phyloP scores from a whole-genome alignment of 2,113 vertebrate genomes.

The Dromas ardeola region DNA sequence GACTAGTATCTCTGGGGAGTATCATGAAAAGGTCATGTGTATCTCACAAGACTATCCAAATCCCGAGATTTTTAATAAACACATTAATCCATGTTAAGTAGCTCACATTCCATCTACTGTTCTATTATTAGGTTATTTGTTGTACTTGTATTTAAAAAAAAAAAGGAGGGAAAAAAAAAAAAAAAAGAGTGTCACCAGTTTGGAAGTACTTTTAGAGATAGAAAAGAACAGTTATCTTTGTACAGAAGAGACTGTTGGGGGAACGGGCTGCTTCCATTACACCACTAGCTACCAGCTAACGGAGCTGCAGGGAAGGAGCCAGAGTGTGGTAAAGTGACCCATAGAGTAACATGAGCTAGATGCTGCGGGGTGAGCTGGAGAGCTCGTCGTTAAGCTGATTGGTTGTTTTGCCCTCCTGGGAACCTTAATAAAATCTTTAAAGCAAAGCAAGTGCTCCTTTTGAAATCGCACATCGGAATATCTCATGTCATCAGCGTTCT shows the following conservation, averaged over 20 bases:
- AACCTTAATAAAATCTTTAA: background rate
- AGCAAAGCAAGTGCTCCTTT: background rate
- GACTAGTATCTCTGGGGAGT: background rate
- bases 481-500: background rate
- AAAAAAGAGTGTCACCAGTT: background rate
- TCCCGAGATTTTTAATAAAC: slow-evolving; percentile 8
- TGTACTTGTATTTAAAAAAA: background rate
- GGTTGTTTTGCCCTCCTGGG: background rate
- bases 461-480: background rate
- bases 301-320: background rate
- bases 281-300: background rate
- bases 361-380: background rate
- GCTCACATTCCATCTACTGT: background rate
- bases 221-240: background rate
- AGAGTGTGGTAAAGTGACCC: background rate
- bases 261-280: background rate
- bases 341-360: background rate
- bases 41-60: background rate
- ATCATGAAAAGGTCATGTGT: slow-evolving; percentile 15
- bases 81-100: slow-evolving; percentile 23
- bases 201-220: background rate
- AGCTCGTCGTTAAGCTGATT: background rate
- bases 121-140: slow-evolving; percentile 36
- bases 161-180: background rate
- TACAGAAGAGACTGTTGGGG: background rate